Percentiles rank a stretch among this genome's conserved stretches.
Evolutionary conservation across 2,888 invertebrate species (phyloP).

Genomic region (Lysandra coridon): DNA sequence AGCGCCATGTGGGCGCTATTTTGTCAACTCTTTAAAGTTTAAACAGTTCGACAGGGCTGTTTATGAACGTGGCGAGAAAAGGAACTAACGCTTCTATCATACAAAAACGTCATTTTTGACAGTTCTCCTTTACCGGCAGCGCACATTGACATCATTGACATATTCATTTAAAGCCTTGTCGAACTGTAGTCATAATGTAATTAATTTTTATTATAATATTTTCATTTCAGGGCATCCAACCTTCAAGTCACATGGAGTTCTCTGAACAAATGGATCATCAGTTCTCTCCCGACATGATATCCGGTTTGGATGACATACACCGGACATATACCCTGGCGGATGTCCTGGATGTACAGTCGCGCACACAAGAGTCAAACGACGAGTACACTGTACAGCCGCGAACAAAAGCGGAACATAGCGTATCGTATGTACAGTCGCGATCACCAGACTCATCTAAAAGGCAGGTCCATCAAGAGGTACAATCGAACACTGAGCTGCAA

Average conservation of each 20-base stretch:
- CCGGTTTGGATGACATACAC: not conserved
- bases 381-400: not conserved
- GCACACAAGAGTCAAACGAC: not conserved
- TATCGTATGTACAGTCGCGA: not conserved
- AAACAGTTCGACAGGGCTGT: no score
- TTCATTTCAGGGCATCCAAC: not conserved
- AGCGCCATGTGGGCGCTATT: no score
- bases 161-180: no score
- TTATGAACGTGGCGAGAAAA: no score
- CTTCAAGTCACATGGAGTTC: not conserved
- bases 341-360: not conserved
- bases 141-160: no score
- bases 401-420: not conserved
- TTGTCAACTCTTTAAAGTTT: no score
- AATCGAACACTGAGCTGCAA: not conserved
- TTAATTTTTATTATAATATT: not conserved
- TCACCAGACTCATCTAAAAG: not conserved
- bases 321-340: conserved; percentile 3
- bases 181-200: no score
- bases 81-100: no score
- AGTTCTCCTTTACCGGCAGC: no score
- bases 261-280: not conserved
- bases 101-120: no score
- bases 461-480: not conserved
- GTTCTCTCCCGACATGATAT: not conserved